Evolutionary conservation across 2,113 vertebrate species (phyloP), one percentile per base, ranked within the genome.

Genomic region (Strix aluco): DNA sequence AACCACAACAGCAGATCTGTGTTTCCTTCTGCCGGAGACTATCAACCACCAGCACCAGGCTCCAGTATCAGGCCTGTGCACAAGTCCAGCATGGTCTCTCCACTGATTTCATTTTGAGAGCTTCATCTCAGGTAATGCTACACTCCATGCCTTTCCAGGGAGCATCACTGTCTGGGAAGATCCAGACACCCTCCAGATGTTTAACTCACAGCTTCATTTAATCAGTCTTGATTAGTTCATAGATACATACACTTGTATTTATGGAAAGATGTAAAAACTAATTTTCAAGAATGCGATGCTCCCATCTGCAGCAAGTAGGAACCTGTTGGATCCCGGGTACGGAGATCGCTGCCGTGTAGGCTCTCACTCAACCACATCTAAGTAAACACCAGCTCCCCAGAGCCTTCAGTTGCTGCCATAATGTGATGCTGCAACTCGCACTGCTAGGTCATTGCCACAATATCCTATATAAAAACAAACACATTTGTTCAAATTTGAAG

Each of bases 361-460:
- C 27, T 92, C 58, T 86, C 46, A 14, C 25, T 73, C 57, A 69
- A 46, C 66, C 91, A 63, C 87, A 82, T 72, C 57, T 44, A 36
- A 72, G 69, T 8, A 78, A 81, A 63, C 52, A 71, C 6, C 61
- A 74, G 51, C 55, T 70, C n/a, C 62, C 15, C 90, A 57, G 47
- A 95, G 81, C 57, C 51, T 32, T 32, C 5, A 3, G 27, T 11
- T 49, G 65, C 59, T 83, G 58, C 58, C 78, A 79, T 42, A 55
- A 38, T 4, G 62, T 0, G 0, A 52, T 1, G 19, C 52, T 72
- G 16, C 42, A 90, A 49, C 51, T 81, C 1, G 0, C 22, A 29
- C 42, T 77, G 58, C 58, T 62, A 81, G 73, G 65, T 95, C 83
- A 71, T 15, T 42, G 40, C 34, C 72, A 52, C 72, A 21, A 49